Conservation (phyloP, 53 echinoderm and acorn worm species). For the Luidia sarsii region DNA sequence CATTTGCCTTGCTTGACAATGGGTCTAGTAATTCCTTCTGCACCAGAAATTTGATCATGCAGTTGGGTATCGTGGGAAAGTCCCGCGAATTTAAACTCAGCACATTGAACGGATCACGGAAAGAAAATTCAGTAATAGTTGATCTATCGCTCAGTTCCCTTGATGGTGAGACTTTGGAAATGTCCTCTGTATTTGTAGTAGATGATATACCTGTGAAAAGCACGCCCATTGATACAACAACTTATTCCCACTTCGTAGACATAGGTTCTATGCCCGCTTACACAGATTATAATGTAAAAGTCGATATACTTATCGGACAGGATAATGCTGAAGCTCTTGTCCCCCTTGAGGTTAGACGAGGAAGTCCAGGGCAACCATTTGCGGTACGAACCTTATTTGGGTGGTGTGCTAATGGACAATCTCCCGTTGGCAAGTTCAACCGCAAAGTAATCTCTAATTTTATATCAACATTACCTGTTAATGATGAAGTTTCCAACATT, state of each 20-base stretch:
- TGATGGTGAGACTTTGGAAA: conserved; percentile 21
- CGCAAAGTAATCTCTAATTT: conserved; percentile 47
- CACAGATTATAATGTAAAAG: conserved; percentile 1
- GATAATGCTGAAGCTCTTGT: no score
- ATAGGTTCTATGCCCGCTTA: conserved; percentile 40
- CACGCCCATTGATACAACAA: not conserved
- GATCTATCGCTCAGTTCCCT: not conserved
- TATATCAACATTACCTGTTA: conserved; percentile 22
- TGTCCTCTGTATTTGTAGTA: conserved; percentile 40
- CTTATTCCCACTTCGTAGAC: conserved; percentile 12
- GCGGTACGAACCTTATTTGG: no score
- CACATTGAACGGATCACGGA: conserved; percentile 41
- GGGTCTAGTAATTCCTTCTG: conserved; percentile 60
- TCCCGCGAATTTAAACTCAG: conserved; percentile 20
- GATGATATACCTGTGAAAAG: conserved; percentile 54
- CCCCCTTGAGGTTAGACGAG: no score
- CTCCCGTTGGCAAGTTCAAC: conserved; percentile 1
- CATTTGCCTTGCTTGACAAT: conserved; percentile 39
- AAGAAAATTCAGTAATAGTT: conserved; percentile 16
- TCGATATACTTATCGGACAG: conserved; percentile 57
- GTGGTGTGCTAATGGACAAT: conserved; percentile 52
- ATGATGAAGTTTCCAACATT: conserved; percentile 47
- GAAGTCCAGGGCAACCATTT: no score
- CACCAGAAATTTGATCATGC: conserved; percentile 27
- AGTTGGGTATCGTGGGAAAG: no score